Conservation (phyloP, 2,113 vertebrate genomes). For the Tretioscincus oriximinensis region DNA sequence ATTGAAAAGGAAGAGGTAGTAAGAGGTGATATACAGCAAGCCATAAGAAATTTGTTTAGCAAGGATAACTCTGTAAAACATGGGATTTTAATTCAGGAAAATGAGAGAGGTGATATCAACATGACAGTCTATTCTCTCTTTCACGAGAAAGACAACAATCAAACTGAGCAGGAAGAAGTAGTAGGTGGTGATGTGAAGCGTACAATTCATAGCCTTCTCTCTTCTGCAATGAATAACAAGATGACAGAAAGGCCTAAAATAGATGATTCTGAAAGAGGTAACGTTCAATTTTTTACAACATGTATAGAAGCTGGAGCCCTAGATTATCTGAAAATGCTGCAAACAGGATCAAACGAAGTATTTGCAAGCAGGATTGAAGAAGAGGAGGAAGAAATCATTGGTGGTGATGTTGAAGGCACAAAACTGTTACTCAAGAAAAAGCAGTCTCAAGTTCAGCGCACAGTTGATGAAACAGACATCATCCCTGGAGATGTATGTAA, state of each 20-base stretch:
- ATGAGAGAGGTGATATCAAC: slow-evolving; percentile 87
- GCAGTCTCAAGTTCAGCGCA: slow-evolving; percentile 76
- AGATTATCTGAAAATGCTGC: slow-evolving; percentile 85
- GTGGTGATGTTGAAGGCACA: slow-evolving; percentile 83
- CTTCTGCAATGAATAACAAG: slow-evolving; percentile 69
- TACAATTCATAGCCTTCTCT: slow-evolving; percentile 79
- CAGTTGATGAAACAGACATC: slow-evolving; percentile 83
- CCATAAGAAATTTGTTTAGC: slow-evolving; percentile 81
- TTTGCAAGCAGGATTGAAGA: slow-evolving; percentile 59
- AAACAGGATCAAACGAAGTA: slow-evolving; percentile 72
- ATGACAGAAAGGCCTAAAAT: slow-evolving; percentile 73
- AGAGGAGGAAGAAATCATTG: slow-evolving; percentile 74
- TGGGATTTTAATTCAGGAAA: slow-evolving; percentile 90
- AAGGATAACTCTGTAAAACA: slow-evolving; percentile 73
- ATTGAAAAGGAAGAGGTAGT: slow-evolving; percentile 84
- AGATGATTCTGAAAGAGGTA: slow-evolving; percentile 83
- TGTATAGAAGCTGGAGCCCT: slow-evolving; percentile 90
- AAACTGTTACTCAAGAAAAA: slow-evolving; percentile 78
- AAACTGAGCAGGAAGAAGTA: slow-evolving; percentile 76
- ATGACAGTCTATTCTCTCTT: slow-evolving; percentile 93
- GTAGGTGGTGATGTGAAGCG: slow-evolving; percentile 81
- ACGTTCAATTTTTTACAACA: slow-evolving; percentile 89
- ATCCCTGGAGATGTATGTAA: slow-evolving; percentile 85
- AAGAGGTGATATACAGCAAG: slow-evolving; percentile 83
- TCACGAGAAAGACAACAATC: slow-evolving; percentile 73